These are phyloP conservation scores for Villa cingulata DNA, from an alignment of 2,888 invertebrate genomes.

Conservation along the genomic window DNA sequence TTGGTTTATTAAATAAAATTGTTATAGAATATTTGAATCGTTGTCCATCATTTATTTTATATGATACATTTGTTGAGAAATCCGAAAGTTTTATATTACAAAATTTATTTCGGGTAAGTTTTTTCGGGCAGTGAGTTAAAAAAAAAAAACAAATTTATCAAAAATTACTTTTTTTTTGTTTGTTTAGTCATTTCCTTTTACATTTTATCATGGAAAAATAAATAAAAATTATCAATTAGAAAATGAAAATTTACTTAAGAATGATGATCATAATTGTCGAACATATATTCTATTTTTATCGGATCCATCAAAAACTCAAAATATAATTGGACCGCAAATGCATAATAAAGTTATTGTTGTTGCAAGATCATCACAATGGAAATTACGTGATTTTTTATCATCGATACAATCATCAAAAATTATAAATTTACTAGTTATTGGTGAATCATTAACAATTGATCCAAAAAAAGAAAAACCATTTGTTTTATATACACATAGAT, in stretches of 20 bases:
- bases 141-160: not conserved
- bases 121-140: not conserved
- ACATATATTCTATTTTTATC: slow-evolving; percentile 54
- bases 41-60: slow-evolving; percentile 53
- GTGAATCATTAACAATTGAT: slow-evolving; percentile 47
- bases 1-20: slow-evolving; percentile 45
- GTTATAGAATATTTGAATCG: slow-evolving; percentile 45
- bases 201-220: slow-evolving; percentile 50
- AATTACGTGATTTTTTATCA: slow-evolving; percentile 54
- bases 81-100: slow-evolving; percentile 44
- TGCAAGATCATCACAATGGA: slow-evolving; percentile 60
- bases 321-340: slow-evolving; percentile 47
- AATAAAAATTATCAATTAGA: slow-evolving; percentile 37
- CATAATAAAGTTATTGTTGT: slow-evolving; percentile 51
- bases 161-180: not conserved
- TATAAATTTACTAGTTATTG: slow-evolving; percentile 55
- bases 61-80: slow-evolving; percentile 45
- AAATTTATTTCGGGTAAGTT: slow-evolving; percentile 38
- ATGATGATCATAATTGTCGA: slow-evolving; percentile 39
- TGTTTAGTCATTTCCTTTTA: slow-evolving; percentile 36
- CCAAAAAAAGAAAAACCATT: slow-evolving; percentile 45
- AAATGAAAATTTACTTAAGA: slow-evolving; percentile 28
- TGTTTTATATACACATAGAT: slow-evolving; percentile 58
- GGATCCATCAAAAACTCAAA: slow-evolving; percentile 44
- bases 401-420: slow-evolving; percentile 49